Evolutionary conservation across 2,888 invertebrate genomes (phyloP).

Genomic region (Stenurella melanura): DNA sequence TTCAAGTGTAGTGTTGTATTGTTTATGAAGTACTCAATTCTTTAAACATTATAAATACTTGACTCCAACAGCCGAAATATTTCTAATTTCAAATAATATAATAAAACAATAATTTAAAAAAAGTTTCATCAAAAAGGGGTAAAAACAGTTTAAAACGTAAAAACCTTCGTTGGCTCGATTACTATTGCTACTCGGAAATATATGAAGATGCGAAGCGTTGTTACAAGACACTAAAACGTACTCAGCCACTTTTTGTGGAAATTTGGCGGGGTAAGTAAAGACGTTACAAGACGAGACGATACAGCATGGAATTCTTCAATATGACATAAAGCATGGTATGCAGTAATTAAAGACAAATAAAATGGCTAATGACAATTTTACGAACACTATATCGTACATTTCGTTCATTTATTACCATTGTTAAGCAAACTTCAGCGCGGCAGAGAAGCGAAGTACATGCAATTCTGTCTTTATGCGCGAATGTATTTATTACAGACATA

Average conservation of each 20-base stretch:
- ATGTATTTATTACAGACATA: slow-evolving; percentile 28
- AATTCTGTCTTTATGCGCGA: slow-evolving; percentile 24
- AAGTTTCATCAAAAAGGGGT: too few relatives aligned
- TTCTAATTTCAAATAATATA: too few relatives aligned
- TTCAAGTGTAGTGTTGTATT: too few relatives aligned
- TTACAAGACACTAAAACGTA: not conserved
- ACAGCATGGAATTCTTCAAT: slow-evolving; percentile 17
- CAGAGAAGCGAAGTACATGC: slow-evolving; percentile 5
- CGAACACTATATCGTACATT: slow-evolving; percentile 28
- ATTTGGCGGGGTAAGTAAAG: not conserved
- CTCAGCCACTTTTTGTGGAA: not conserved
- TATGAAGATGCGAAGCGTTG: not conserved
- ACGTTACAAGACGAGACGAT: not conserved
- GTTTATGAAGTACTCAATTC: too few relatives aligned
- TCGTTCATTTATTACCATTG: slow-evolving; percentile 30
- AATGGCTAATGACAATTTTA: slow-evolving; percentile 29
- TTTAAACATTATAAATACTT: too few relatives aligned
- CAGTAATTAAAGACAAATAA: slow-evolving; percentile 29
- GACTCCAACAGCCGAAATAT: too few relatives aligned
- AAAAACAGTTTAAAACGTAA: too few relatives aligned
- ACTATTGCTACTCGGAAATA: not conserved
- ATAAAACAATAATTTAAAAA: too few relatives aligned
- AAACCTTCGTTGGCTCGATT: too few relatives aligned
- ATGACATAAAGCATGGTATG: slow-evolving; percentile 22
- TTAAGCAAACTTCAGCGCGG: slow-evolving; percentile 6